Evolutionary conservation across 2,888 invertebrate genomes (phyloP).

Genomic region (Cenopis cana): DNA sequence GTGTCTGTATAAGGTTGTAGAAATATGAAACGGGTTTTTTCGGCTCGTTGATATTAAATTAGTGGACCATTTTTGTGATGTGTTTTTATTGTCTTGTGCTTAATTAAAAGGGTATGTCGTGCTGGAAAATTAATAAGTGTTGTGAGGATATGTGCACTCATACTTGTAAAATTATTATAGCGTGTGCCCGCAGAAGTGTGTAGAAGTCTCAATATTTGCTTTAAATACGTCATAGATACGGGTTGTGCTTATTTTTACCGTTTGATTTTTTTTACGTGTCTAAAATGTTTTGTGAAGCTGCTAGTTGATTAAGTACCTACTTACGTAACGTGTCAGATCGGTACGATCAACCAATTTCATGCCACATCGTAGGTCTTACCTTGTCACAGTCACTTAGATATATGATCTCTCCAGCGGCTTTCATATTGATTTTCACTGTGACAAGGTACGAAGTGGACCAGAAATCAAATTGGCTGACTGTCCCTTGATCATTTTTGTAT

Average conservation of each 20-base stretch:
- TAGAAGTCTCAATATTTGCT: not conserved
- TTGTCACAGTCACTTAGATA: too few relatives aligned
- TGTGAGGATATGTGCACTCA: slow-evolving; percentile 2
- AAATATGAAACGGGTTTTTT: slow-evolving; percentile 32
- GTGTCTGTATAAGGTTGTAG: slow-evolving; percentile 5
- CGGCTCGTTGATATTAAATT: slow-evolving; percentile 29
- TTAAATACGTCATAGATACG: not conserved
- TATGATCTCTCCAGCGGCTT: too few relatives aligned
- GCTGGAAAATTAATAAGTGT: slow-evolving; percentile 12
- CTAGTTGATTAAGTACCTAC: too few relatives aligned
- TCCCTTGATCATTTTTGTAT: too few relatives aligned
- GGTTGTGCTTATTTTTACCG: not conserved
- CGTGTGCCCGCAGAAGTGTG: not conserved
- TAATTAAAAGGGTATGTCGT: slow-evolving; percentile 5
- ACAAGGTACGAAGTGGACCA: too few relatives aligned
- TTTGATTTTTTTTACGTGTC: not conserved
- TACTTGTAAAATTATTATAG: not conserved
- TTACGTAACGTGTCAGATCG: too few relatives aligned
- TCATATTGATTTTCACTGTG: too few relatives aligned
- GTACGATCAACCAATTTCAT: too few relatives aligned
- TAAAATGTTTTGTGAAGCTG: too few relatives aligned
- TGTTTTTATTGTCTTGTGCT: slow-evolving; percentile 23
- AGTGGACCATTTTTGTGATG: slow-evolving; percentile 12
- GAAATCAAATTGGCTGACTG: too few relatives aligned
- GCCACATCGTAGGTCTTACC: too few relatives aligned